Base-by-base conservation (phyloP, 2,113 vertebrate species). In the Gallinago undulata region DNA sequence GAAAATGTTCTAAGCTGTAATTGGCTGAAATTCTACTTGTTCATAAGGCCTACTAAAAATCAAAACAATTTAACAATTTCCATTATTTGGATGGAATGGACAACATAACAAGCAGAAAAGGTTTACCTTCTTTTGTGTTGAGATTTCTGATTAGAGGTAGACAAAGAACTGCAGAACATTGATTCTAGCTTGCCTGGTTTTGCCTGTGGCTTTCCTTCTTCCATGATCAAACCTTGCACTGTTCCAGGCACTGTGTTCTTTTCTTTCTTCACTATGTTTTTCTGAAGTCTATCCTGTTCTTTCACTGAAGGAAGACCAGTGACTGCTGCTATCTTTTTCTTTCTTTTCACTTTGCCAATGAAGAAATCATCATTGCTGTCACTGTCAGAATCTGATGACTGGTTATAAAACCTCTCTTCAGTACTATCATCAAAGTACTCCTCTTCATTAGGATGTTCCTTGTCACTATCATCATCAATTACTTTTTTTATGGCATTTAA, bases 351-450 rank as follows among this genome's bases (percentile, higher is more conserved):
- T 98, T 99, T 99, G 23, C 99, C 99, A 56, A 99, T 96, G 77
- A 99, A 99, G 97, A 99, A 99, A 94, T 99, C 99, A 51, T 99
- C 98, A 69, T 67, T 95, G 5, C 98, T 97, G 3, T 99, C 98
- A 80, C 97, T 98, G 19, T 99, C 99, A 23, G 99, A 99, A 83
- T 98, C 90, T 43, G 99, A 99, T 2, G 99, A 98, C 81, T 99
- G 98, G 75, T 98, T 99, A 85, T 96, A 98, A 97, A 99, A 99
- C 16, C 99, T 99, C 83, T 99, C 99, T 89, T 99, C 99, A 17
- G 99, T 99, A 95, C 99, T 99, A 95, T 99, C 99, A 89, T 99
- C 99, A 90, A 99, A 99, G 90, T 99, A 99, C 13, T 98, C 98
- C 67, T 98, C 97, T 53, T 98, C 98, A 50, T 93, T 96, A 64